phyloP scores from a whole-genome alignment of 2,113 vertebrate species.

The Sterrhoptilus dennistouni region DNA sequence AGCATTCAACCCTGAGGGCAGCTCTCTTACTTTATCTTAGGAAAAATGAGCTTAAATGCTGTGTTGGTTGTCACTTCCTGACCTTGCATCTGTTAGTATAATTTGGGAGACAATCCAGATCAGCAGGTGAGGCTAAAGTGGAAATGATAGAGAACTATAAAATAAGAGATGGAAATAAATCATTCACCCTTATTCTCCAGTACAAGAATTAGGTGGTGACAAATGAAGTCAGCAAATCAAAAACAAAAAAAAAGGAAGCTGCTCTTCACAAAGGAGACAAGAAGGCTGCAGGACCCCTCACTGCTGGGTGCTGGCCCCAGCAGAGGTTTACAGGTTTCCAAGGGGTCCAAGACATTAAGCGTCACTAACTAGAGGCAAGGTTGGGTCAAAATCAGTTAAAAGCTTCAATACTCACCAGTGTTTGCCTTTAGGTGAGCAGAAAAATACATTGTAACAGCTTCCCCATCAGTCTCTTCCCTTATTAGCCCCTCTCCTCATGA shows the following conservation, averaged over 20 bases:
- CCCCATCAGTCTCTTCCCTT: neutral
- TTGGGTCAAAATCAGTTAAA: neutral
- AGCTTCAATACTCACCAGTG: neutral
- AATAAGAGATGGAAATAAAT: neutral
- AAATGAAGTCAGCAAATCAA: neutral
- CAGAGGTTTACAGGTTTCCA: neutral
- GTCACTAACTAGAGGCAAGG: neutral
- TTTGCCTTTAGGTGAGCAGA: neutral
- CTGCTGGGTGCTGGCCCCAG: neutral
- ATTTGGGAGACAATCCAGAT: neutral
- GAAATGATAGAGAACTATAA: neutral
- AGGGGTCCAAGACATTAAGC: neutral
- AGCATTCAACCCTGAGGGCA: neutral
- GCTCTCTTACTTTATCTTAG: neutral
- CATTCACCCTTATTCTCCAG: neutral
- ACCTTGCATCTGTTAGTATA: neutral
- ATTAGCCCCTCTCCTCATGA: neutral
- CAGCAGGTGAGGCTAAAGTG: neutral
- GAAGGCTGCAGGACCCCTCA: neutral
- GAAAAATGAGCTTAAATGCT: neutral
- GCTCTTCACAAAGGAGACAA: neutral
- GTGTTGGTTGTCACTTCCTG: neutral
- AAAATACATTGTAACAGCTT: neutral
- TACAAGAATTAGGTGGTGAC: neutral
- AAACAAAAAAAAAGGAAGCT: neutral